phyloP scores from a whole-genome alignment of 2,888 invertebrate species.

The Malachius bipustulatus region DNA sequence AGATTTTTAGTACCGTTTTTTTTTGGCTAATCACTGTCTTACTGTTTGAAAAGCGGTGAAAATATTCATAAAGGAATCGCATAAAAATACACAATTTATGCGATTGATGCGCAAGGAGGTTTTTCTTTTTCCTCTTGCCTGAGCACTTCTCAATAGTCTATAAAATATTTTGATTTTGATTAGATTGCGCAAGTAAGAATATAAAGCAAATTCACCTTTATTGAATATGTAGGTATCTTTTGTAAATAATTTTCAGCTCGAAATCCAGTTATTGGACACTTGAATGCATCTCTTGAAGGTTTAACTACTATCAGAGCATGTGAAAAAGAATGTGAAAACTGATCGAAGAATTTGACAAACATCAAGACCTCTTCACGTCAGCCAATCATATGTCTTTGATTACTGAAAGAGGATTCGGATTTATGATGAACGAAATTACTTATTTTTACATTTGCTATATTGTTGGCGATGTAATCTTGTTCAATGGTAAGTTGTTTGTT shows the following conservation, averaged over 20 bases:
- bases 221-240: no score
- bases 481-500: constrained; percentile 3
- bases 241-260: constrained; percentile 32
- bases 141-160: no score
- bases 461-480: neutral
- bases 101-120: no score
- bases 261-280: constrained; percentile 33
- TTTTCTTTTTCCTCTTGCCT: no score
- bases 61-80: no score
- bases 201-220: no score
- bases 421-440: neutral
- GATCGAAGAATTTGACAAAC: constrained; percentile 30
- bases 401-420: neutral
- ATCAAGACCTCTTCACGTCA: constrained; percentile 32
- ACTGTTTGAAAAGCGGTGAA: no score
- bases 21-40: no score
- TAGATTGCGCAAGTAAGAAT: constrained; percentile 33
- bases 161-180: no score
- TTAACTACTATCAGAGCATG: constrained; percentile 31
- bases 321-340: constrained; percentile 27
- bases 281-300: constrained; percentile 34
- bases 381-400: constrained; percentile 21
- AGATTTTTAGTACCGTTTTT: no score
- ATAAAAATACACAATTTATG: no score
- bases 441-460: neutral